phyloP scores from a whole-genome alignment of 2,113 vertebrate genomes.

The Balaenoptera acutorostrata region DNA sequence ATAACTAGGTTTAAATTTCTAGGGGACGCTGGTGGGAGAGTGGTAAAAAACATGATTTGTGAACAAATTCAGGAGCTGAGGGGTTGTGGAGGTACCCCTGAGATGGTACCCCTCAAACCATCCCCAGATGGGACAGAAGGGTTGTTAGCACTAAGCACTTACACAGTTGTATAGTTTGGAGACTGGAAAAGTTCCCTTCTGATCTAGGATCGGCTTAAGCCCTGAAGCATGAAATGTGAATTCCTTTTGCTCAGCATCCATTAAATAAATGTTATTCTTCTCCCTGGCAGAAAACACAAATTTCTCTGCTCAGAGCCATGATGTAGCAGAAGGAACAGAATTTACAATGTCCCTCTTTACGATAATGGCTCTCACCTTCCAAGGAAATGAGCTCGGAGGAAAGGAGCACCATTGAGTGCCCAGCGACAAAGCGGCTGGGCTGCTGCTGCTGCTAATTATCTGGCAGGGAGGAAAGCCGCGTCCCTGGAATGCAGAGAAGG shows the following conservation, averaged over 20 bases:
- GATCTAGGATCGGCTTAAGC: conserved; percentile 54
- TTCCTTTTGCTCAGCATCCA: conserved; percentile 72
- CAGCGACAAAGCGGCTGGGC: conserved; percentile 23
- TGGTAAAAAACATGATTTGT: neutral
- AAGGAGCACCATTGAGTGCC: conserved; percentile 45
- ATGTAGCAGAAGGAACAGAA: conserved; percentile 65
- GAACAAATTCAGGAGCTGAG: conserved; percentile 23
- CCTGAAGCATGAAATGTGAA: conserved; percentile 70
- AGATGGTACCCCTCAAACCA: conserved; percentile 21
- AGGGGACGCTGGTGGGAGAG: neutral
- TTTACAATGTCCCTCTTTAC: conserved; percentile 64
- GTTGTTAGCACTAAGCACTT: neutral
- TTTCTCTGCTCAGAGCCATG: conserved; percentile 58
- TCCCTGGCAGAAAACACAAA: conserved; percentile 71
- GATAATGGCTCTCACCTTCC: conserved; percentile 64
- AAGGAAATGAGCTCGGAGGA: conserved; percentile 47
- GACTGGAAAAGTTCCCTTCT: conserved; percentile 40
- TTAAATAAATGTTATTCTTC: conserved; percentile 74
- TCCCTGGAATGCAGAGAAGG: neutral
- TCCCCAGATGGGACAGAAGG: neutral
- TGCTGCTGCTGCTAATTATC: neutral
- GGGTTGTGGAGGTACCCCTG: neutral
- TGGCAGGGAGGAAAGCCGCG: neutral
- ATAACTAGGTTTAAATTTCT: neutral
- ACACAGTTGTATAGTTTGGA: conserved; percentile 24